Base-by-base conservation (phyloP, 2,113 vertebrate genomes). In the Chaenocephalus aceratus region DNA sequence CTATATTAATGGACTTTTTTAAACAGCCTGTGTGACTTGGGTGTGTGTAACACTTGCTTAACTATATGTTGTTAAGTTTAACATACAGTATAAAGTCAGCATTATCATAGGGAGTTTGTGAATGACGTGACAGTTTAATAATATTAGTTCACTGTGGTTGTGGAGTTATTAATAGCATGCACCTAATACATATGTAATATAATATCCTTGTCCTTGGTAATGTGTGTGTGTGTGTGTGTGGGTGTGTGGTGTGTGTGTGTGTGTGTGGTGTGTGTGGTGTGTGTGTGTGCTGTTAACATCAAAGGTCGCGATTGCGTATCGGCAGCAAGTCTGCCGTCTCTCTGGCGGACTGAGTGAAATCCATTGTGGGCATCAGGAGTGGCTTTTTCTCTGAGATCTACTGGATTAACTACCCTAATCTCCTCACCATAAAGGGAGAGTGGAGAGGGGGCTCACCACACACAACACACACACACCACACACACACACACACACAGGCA, bases 361-460 rank as follows among this genome's bases (percentile, higher is more conserved):
- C 83, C 72, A 83, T 89, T 88, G 88, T 92, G n/a, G 91, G 86
- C 88, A 90, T 85, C 84, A 86, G 84, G 80, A 91, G 86, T 83
- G 73, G 84, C 79, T 89, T 85, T 90, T 91, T 85, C 84, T 69
- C 79, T 59, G 83, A 90, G 86, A 89, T 89, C 86, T 89, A 74
- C 88, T 70, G 88, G 92, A 91, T 93, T 92, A 93, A 89, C 90
- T 14, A 81, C n/a, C 80, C 83, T 91, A 92, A 93, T 91, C 91
- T 91, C 84, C 59, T 45, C 82, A 83, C 76, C 79, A 88, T 88
- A 83, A 84, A 91, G 85, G 68, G 86, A 90, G 82, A 85, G 84
- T 80, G 84, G 60, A 79, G 75, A 63, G 80, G 67, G 77, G 68
- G 82, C 57, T 30, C 58, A 64, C 77, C 18, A 67, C 63, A 59